phyloP scores from a whole-genome alignment of 2,113 vertebrate genomes.

The Axis porcinus region DNA sequence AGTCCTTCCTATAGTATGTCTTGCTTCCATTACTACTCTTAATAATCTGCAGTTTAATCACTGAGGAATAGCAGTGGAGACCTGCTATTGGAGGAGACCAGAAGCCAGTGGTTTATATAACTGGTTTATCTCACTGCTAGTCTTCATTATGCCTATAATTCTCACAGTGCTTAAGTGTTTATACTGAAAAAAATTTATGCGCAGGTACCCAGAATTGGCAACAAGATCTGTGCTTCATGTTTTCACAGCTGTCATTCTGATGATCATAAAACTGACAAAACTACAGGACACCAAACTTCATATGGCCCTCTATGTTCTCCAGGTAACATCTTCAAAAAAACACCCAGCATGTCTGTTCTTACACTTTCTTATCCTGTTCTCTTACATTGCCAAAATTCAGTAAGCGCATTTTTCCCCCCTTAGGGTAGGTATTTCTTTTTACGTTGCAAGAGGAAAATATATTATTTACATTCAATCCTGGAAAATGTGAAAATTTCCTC shows the following conservation, averaged over 20 bases:
- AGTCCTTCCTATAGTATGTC: background rate
- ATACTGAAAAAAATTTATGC: background rate
- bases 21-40: background rate
- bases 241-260: slow-evolving; percentile 80
- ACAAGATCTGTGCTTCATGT: background rate
- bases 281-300: slow-evolving; percentile 72
- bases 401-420: background rate
- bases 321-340: slow-evolving; percentile 76
- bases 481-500: background rate
- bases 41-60: slow-evolving; percentile 20
- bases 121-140: background rate
- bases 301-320: slow-evolving; percentile 80
- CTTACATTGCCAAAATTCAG: background rate
- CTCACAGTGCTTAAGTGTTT: background rate
- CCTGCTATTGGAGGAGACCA: background rate
- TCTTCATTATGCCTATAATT: background rate
- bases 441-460: slow-evolving; percentile 6
- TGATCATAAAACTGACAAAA: slow-evolving; percentile 75
- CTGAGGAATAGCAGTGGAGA: background rate
- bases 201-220: background rate
- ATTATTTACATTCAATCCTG: background rate
- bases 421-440: background rate
- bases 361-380: background rate
- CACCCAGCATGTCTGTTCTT: background rate
- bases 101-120: background rate